Base-by-base conservation (phyloP, 2,888 invertebrate species). In the Phortica magna region DNA sequence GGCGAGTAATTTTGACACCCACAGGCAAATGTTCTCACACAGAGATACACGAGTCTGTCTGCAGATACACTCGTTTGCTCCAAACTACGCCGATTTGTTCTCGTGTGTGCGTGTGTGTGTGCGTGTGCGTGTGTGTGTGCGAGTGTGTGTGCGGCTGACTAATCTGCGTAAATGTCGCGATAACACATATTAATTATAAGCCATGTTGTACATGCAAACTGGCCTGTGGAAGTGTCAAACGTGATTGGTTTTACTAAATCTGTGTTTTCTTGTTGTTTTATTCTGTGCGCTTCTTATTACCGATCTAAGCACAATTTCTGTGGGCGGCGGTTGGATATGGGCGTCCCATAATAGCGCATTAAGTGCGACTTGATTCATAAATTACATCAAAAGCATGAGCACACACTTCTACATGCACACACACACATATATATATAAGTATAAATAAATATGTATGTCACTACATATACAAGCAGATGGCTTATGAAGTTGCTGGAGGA, bases 81-180 rank as follows among this genome's bases (percentile, higher is more conserved):
- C 5, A 31, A 31, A 31, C 31, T 31, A 31, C 5, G 31, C 31
- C 31, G 5, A 31, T 31, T 31, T 31, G 31, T 31, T 31, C 31
- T 31, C 31, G 31, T 31, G n/a, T n/a, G n/a, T 39, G 31, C 41
- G 85, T 80, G 79, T 81, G 81, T 77, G 75, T 78, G 82, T 78
- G 80, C 80, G 72, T n/a, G n/a, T 39, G 31, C 41, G 85, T 80
- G 79, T 81, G 81, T 77, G 75, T 78, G 82, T 78, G 80, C 80
- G 72, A n/a, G n/a, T 81, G 79, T 81, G 80, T 83, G 19, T 6
- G 7, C 59, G 7, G 22, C 31, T 22, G 22, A 17, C 59, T 65
- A 65, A 65, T 65, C 65, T 65, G n/a, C 14, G 65, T 9, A 31
- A 31, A 65, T 41, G 41, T 65, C 65, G 39, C 65, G 41, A 39